phyloP scores from a whole-genome alignment of 2,888 invertebrate species.

The Cerastoderma edule region DNA sequence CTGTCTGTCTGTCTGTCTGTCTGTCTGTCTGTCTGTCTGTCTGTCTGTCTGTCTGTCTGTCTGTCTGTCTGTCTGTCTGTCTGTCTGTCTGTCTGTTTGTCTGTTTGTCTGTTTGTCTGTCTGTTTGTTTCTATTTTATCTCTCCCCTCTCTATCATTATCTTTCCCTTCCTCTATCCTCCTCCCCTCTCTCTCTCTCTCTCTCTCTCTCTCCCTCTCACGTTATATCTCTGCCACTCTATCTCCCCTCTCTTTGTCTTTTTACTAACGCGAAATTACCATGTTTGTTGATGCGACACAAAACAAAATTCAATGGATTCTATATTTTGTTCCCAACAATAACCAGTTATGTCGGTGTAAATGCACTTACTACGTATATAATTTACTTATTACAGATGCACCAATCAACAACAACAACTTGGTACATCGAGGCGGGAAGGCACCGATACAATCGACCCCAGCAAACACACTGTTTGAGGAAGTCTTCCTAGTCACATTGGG shows the following conservation, averaged over 20 bases:
- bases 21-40: no score
- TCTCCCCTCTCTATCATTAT: background rate
- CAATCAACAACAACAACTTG: conserved; percentile 24
- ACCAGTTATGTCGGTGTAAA: no score
- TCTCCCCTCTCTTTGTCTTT: background rate
- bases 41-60: no score
- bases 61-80: no score
- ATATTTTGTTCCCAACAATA: no score
- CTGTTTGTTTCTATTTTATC: no score
- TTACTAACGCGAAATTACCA: background rate
- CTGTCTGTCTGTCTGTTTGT: no score
- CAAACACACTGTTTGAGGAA: conserved; percentile 47
- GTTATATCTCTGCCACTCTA: background rate
- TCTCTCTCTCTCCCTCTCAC: background rate
- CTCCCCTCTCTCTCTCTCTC: background rate
- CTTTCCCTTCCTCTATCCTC: background rate
- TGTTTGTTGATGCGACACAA: no score
- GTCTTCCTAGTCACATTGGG: conserved; percentile 42
- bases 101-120: no score
- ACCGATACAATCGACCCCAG: conserved; percentile 22
- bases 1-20: no score
- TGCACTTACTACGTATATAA: no score
- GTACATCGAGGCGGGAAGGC: conserved; percentile 20
- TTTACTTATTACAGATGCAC: conserved; percentile 8
- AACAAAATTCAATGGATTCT: no score